Base-by-base conservation (phyloP, 2,888 invertebrate genomes). In the Tetramorium bicarinatum region DNA sequence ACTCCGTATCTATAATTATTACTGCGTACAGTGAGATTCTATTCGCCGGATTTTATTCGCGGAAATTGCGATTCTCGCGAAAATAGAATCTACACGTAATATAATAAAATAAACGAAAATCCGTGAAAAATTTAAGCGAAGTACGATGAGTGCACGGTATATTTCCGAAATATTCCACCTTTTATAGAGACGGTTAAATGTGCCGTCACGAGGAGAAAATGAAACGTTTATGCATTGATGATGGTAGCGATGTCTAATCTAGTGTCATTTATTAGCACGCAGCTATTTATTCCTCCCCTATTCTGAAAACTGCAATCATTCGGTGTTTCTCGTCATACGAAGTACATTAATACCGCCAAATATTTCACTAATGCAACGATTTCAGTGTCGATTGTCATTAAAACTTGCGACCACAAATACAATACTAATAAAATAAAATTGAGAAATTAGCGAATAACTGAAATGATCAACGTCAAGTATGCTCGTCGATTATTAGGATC, bases 1-100 rank as follows among this genome's bases (percentile, higher is more conserved):
- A 61, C 3, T 67, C 18, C 13, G 59, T 72, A 80, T 72, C 72
- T 72, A 79, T 72, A 79, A 61, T 80, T 72, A 72, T 80, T 59
- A 59, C 7, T 38, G 59, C 25, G 59, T 21, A 47, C 49, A 44
- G 18, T 21, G 52, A 25, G 67, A 67, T 13, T 38, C 18, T 49
- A 38, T 52, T 34, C 64, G 18, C 9, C n/a, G 44, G 29, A 77
- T 79, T 79, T 56, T 59, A 15, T 56, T 59, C 21, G 15, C 38
- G 18, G 34, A 0, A 47, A 44, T 59, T 64, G 41, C 25, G 9
- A 25, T 29, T 47, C 47, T 41, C 76, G n/a, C 15, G n/a, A 56
- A 79, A 71, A 71, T 56, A 56, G n/a, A 56, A 25, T 56, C 41
- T 44, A 8, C 47, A 29, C 3, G 44, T 25, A 41, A 69, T 34